Conservation (phyloP, 2,888 invertebrate genomes). For the Chloroclystis v-ata region DNA sequence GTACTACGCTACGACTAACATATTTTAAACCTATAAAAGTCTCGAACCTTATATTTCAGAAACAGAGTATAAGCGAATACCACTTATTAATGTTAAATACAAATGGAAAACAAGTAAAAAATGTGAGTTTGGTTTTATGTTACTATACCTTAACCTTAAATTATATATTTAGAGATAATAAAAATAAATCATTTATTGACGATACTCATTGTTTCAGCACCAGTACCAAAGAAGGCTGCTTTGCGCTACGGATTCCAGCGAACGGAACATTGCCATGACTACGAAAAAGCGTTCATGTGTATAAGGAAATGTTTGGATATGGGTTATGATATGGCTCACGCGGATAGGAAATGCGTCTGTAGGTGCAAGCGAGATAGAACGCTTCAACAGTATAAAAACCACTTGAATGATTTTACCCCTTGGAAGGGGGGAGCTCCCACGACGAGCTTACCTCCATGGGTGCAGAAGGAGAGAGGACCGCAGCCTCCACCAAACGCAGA, state of each 20-base stretch:
- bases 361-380: constrained; percentile 44
- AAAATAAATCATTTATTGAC: too few species aligned
- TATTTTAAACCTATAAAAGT: too few species aligned
- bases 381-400: constrained; percentile 34
- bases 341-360: constrained; percentile 53
- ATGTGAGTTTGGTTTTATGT: too few species aligned
- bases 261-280: constrained; percentile 45
- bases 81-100: too few species aligned
- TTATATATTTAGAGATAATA: too few species aligned
- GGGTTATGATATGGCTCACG: constrained; percentile 47
- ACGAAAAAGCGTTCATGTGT: constrained; percentile 49
- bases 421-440: constrained; percentile 47
- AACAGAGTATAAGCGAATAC: too few species aligned
- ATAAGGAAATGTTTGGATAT: constrained; percentile 51
- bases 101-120: too few species aligned
- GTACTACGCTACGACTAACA: too few species aligned
- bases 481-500: neutral
- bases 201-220: too few species aligned
- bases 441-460: constrained; percentile 50
- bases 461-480: constrained; percentile 10
- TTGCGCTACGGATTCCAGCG: constrained; percentile 59
- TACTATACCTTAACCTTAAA: too few species aligned
- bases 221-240: too few species aligned
- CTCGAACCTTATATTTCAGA: too few species aligned
- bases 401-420: neutral